A percentile compares a stretch with the other conserved stretches of the same genome.
Conservation (phyloP, 2,797 vertebrate genomes). For the Cyprinella venusta region DNA sequence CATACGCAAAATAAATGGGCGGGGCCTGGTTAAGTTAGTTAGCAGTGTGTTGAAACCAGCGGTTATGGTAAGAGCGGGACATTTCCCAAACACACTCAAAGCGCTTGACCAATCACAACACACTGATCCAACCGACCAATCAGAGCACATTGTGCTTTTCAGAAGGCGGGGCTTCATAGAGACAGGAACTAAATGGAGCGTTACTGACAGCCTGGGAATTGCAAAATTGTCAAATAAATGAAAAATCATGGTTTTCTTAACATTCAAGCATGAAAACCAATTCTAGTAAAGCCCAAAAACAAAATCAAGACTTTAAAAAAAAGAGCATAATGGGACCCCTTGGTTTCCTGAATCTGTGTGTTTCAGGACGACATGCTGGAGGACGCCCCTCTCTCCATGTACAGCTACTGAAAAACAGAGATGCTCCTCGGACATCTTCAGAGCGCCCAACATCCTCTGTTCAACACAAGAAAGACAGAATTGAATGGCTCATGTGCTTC, state of each 20-base stretch:
- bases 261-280: neutral
- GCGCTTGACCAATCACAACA: neutral
- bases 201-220: neutral
- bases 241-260: neutral
- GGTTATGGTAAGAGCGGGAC: neutral
- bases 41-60: neutral
- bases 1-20: neutral
- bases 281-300: neutral
- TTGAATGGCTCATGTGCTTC: constrained; percentile 23
- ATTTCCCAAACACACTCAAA: neutral
- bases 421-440: constrained; percentile 32
- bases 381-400: constrained; percentile 90
- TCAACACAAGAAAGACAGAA: neutral
- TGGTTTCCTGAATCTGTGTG: constrained; percentile 24
- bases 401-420: constrained; percentile 84
- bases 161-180: neutral
- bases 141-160: neutral
- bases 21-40: neutral
- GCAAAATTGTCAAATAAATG: no score
- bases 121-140: neutral
- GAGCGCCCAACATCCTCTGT: neutral
- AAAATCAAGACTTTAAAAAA: neutral
- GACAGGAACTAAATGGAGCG: neutral
- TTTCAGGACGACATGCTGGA: constrained; percentile 93
- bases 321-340: no score